phyloP scores from a whole-genome alignment of 2,113 vertebrate genomes.

The Gorsachius goisagi region DNA sequence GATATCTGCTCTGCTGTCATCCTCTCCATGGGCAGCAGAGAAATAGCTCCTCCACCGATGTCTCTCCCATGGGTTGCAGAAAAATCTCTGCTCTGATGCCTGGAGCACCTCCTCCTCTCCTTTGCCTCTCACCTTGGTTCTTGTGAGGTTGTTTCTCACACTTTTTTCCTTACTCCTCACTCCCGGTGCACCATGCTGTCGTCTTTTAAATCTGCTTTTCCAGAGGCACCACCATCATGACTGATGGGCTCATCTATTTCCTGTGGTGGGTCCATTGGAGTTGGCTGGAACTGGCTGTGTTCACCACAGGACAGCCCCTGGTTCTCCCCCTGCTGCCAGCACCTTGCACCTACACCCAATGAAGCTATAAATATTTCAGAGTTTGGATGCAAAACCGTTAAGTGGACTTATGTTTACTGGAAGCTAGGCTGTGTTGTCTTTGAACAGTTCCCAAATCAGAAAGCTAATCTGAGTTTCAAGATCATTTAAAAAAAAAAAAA shows the following conservation, averaged over 20 bases:
- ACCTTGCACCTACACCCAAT: neutral
- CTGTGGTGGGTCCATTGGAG: neutral
- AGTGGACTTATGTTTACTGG: neutral
- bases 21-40: accelerated
- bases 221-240: neutral
- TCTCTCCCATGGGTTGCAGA: neutral
- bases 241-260: neutral
- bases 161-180: neutral
- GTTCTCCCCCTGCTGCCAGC: accelerated
- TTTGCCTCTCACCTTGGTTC: neutral
- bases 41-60: accelerated
- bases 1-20: accelerated
- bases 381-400: neutral
- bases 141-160: neutral
- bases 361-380: neutral
- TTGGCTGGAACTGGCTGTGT: neutral
- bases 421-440: neutral
- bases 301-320: neutral
- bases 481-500: neutral
- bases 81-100: neutral
- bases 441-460: neutral
- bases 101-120: neutral
- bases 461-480: neutral
- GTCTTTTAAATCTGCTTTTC: neutral
- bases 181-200: neutral